Base-by-base conservation (phyloP, 2,888 invertebrate species). In the Heliconius ismenius region DNA sequence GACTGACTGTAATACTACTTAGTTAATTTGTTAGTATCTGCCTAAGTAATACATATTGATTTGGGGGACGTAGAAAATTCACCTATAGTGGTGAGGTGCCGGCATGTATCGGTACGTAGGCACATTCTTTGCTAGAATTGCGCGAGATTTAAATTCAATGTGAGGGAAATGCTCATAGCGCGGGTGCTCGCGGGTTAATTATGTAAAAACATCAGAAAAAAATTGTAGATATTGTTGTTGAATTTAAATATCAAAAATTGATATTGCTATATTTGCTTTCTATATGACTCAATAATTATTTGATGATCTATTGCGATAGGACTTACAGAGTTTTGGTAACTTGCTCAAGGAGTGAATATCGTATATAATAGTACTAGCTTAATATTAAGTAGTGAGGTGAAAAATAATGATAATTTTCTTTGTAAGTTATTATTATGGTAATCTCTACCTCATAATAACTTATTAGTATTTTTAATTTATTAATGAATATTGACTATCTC, bases 391-490 rank as follows among this genome's bases (percentile, higher is more conserved):
- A 9, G n/a, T 58, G n/a, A 32, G 32, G 24, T n/a, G 15, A 58
- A 32, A 28, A 70, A 70, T 54, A 13, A n/a, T n/a, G n/a, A 32
- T 69, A 28, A 32, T 70, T 32, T 58, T 70, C 24, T n/a, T 70
- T 58, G 32, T 39, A 11, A 6, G 70, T 70, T 70, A 70, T 70
- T 70, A 70, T 67, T 58, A 70, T 70, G 70, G 70, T 70, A 58
- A 58, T 70, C 15, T 70, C 70, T 70, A 70, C 58, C 70, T 70
- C 70, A 70, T 70, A 70, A 70, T 70, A 70, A 70, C 70, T 58
- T 58, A 58, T 58, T 70, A 58, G 58, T 70, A 58, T 70, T 70
- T 67, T 70, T 70, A 58, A 70, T 70, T 70, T 70, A 70, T 70
- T 70, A 32, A 70, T 70, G 58, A 18, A 32, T 58, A 58, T 26